phyloP scores from a whole-genome alignment of 2,113 vertebrate genomes.

The Pomatorhinus ruficollis region DNA sequence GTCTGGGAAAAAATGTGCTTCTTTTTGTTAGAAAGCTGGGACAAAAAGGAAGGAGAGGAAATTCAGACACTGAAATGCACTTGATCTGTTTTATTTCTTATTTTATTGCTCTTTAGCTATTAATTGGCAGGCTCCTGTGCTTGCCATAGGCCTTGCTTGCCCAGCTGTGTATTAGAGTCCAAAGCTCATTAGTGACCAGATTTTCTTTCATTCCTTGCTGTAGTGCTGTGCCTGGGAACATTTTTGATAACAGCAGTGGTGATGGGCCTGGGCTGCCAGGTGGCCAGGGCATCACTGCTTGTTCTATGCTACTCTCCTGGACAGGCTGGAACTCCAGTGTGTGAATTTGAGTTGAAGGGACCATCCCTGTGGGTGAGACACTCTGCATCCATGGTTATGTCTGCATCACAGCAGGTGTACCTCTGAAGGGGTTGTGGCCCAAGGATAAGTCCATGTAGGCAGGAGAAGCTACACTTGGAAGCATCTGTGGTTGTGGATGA shows the following conservation, averaged over 20 bases:
- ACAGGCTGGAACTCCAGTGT: neutral
- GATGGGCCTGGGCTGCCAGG: neutral
- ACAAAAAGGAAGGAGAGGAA: neutral
- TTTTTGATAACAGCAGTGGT: neutral
- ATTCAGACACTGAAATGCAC: accelerated
- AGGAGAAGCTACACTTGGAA: neutral
- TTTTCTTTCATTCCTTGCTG: neutral
- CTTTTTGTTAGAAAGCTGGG: neutral
- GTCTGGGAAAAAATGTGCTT: neutral
- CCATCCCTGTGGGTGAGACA: neutral
- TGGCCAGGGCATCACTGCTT: accelerated
- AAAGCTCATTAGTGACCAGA: neutral
- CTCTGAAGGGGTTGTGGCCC: neutral
- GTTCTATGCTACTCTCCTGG: neutral
- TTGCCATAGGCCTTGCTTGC: neutral
- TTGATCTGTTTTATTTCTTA: neutral
- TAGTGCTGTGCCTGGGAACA: neutral
- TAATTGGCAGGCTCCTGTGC: neutral
- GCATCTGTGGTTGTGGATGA: neutral
- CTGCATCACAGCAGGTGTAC: neutral
- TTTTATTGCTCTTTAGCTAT: neutral
- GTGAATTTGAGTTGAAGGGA: neutral
- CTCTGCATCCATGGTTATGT: accelerated
- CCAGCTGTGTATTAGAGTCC: neutral
- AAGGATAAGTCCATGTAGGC: neutral